Conservation (phyloP, 2,888 invertebrate species). For the Eulithis prunata region DNA sequence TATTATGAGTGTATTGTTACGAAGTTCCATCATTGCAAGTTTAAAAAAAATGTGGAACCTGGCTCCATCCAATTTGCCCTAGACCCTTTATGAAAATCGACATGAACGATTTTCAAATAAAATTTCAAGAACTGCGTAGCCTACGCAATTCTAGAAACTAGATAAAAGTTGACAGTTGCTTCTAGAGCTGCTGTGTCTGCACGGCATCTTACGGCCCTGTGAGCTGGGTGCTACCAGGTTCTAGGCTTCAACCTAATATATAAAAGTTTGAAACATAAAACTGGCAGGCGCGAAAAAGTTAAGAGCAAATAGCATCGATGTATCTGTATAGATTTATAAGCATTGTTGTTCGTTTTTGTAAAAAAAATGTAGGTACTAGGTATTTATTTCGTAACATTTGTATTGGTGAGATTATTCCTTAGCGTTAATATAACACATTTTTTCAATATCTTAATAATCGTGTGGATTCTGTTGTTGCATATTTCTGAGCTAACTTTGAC, state of each 20-base stretch:
- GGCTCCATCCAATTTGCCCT: too few species aligned
- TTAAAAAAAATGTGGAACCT: too few species aligned
- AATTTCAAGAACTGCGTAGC: not conserved
- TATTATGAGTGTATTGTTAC: too few species aligned
- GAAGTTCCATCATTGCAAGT: too few species aligned
- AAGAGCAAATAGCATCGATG: slow-evolving; percentile 4
- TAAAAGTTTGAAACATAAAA: too few species aligned
- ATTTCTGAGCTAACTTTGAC: too few species aligned
- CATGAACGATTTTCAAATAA: not conserved
- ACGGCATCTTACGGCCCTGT: not conserved
- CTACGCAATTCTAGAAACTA: not conserved
- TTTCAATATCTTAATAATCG: slow-evolving; percentile 34
- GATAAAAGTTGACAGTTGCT: too few species aligned
- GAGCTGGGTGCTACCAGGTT: not conserved
- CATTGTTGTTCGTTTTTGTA: slow-evolving; percentile 27
- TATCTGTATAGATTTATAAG: slow-evolving; percentile 12
- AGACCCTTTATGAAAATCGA: too few species aligned
- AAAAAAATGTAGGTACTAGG: slow-evolving; percentile 27
- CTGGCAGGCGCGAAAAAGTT: slow-evolving; percentile 3
- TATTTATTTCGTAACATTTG: slow-evolving; percentile 28
- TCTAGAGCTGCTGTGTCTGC: not conserved
- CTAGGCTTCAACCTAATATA: too few species aligned
- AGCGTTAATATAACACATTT: slow-evolving; percentile 30
- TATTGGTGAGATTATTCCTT: slow-evolving; percentile 34
- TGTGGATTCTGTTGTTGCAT: slow-evolving; percentile 1